These are phyloP conservation scores for Siniperca knerii DNA, from an alignment of 2,113 vertebrate genomes.

Conservation along the genomic window DNA sequence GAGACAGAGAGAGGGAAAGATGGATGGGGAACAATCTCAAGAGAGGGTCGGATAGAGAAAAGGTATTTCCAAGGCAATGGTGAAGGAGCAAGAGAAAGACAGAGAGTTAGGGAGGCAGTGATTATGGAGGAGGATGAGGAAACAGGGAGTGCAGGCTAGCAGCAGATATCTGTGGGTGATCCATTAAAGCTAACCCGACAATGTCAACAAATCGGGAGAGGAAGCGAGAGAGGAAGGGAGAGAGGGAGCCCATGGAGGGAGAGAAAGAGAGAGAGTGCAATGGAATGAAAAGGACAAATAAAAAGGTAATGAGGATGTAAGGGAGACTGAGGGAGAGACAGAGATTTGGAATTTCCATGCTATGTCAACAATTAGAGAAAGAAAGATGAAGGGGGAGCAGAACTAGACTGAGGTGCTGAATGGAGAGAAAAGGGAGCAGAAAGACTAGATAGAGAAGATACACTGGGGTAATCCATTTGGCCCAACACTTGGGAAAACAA, in stretches of 20 bases:
- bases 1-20: slow-evolving; percentile 70
- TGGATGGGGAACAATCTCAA: slow-evolving; percentile 73
- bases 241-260: slow-evolving; percentile 6
- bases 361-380: slow-evolving; percentile 63
- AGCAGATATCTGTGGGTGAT: slow-evolving; percentile 70
- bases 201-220: slow-evolving; percentile 68
- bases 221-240: slow-evolving; percentile 19
- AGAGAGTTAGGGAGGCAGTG: slow-evolving; percentile 52
- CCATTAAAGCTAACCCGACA: slow-evolving; percentile 72
- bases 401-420: slow-evolving; percentile 39
- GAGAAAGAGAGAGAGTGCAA: background rate
- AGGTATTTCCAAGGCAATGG: slow-evolving; percentile 68
- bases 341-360: slow-evolving; percentile 54
- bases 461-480: slow-evolving; percentile 57
- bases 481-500: slow-evolving; percentile 55
- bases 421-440: slow-evolving; percentile 30
- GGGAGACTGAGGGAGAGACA: slow-evolving; percentile 10
- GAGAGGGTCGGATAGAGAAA: slow-evolving; percentile 67
- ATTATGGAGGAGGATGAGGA: slow-evolving; percentile 62
- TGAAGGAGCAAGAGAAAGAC: slow-evolving; percentile 41
- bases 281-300: slow-evolving; percentile 37
- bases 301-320: slow-evolving; percentile 57
- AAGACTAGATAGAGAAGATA: slow-evolving; percentile 41
- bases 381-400: slow-evolving; percentile 23
- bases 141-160: slow-evolving; percentile 35